Conservation (phyloP, 2,888 invertebrate species). For the Xylophagus ater region DNA sequence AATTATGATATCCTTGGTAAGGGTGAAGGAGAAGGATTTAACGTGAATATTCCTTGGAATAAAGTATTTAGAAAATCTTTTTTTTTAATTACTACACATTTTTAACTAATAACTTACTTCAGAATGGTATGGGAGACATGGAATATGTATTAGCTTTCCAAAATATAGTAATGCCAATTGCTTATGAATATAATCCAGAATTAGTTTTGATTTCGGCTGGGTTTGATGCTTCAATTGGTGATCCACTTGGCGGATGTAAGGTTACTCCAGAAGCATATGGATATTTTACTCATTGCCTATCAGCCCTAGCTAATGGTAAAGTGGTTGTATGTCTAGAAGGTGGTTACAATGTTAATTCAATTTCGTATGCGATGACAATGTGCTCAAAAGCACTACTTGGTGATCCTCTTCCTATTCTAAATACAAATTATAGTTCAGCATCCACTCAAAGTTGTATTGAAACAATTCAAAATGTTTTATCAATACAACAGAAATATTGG, state of each 20-base stretch:
- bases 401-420: slow-evolving; percentile 56
- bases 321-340: slow-evolving; percentile 77
- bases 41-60: slow-evolving; percentile 91
- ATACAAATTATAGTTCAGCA: slow-evolving; percentile 23
- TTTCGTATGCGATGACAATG: slow-evolving; percentile 75
- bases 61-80: slow-evolving; percentile 34
- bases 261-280: slow-evolving; percentile 86
- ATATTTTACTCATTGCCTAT: slow-evolving; percentile 76
- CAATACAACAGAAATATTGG: slow-evolving; percentile 64
- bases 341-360: slow-evolving; percentile 83
- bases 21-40: slow-evolving; percentile 63
- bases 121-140: slow-evolving; percentile 77
- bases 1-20: slow-evolving; percentile 56
- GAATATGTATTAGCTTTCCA: slow-evolving; percentile 84
- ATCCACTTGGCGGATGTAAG: slow-evolving; percentile 72
- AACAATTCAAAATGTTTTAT: slow-evolving; percentile 57
- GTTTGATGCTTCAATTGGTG: slow-evolving; percentile 81
- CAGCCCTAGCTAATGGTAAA: slow-evolving; percentile 70
- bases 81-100: background rate
- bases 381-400: slow-evolving; percentile 81
- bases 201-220: slow-evolving; percentile 82
- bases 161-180: slow-evolving; percentile 81
- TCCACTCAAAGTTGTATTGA: slow-evolving; percentile 39
- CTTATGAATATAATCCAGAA: slow-evolving; percentile 79
- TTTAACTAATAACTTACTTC: slow-evolving; percentile 21